Base-by-base conservation (phyloP, 2,113 vertebrate genomes). In the Astatoreochromis straeleni region DNA sequence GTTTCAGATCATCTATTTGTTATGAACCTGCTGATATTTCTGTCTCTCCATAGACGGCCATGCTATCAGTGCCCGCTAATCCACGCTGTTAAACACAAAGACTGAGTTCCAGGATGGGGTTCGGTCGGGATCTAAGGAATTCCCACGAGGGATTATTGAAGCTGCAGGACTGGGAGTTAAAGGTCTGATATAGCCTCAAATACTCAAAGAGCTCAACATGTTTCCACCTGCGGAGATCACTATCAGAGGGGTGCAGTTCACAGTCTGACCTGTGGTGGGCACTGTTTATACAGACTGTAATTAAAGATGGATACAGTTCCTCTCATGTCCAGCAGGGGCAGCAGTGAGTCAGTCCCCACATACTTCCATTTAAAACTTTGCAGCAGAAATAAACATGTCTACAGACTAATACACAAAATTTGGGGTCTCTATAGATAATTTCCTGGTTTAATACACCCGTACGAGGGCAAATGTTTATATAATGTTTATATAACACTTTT, bases 111-210 rank as follows among this genome's bases (percentile, higher is more conserved):
- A 92, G 70, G 81, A 99, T 99, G 99, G 99, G 99, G 83, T 99
- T 99, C 93, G 98, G 99, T 96, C 97, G 96, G 94, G 98, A 99
- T 87, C 94, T 99, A 92, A 97, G 97, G 88, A 97, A 97, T 94
- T 99, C 98, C 88, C 98, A 99, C 35, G 98, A 99, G 94, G 98
- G 98, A 88, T 97, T 99, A 86, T 92, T 99, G 94, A 99, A 99
- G 96, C 96, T 99, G 85, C 99, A 99, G 96, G 99, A 99, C 92
- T 99, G 98, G 97, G 99, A 99, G 89, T 96, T 99, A 88, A 98
- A 98, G 95, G 95, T 95, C 9, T 42, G 53, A 42, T 38, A 45
- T 26, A 75, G 40, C 42, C 24, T 75, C 35, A 70, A 42, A 70
- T 70, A 70, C 12, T 40, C 42, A 75, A 4, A 40, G 26, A 78